These are phyloP conservation scores for Polyergus mexicanus DNA, from an alignment of 1,140 invertebrate genomes.

Conservation along the genomic window DNA sequence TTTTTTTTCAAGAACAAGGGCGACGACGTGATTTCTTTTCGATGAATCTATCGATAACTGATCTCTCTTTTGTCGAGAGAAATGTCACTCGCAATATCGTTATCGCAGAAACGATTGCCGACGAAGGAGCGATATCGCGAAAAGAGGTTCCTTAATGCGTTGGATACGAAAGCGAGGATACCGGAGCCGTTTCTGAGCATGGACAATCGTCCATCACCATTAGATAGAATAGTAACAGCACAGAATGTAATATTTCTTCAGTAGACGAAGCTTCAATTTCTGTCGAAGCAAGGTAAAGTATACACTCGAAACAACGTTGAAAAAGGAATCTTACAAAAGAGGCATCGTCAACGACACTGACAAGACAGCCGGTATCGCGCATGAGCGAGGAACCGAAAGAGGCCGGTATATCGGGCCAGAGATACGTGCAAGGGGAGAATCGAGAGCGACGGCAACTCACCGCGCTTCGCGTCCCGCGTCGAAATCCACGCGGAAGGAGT, in stretches of 20 bases:
- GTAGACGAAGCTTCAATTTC: too few species aligned
- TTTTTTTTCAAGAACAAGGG: neutral
- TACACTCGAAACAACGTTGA: neutral
- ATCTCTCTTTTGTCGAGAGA: neutral
- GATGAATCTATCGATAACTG: neutral
- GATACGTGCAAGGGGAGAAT: conserved; percentile 28
- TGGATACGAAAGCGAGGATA: neutral
- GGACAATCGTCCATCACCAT: neutral
- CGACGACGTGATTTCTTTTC: neutral
- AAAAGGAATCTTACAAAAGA: neutral
- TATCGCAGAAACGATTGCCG: conserved; percentile 2
- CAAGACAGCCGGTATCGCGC: conserved; percentile 7
- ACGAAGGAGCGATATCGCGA: neutral
- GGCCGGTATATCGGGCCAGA: neutral
- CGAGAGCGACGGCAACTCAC: conserved; percentile 21
- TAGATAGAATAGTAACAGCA: too few species aligned
- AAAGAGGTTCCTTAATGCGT: neutral
- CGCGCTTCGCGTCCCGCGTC: conserved; percentile 20
- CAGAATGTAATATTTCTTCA: too few species aligned
- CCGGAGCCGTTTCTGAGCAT: neutral
- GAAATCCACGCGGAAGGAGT: conserved; percentile 35
- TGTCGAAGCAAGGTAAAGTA: neutral
- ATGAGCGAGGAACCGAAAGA: conserved; percentile 12
- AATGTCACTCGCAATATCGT: conserved; percentile 8
- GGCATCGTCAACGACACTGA: conserved; percentile 6